These are phyloP conservation scores for Gymnobelideus leadbeateri DNA, from an alignment of 2,113 vertebrate species.

Conservation along the genomic window DNA sequence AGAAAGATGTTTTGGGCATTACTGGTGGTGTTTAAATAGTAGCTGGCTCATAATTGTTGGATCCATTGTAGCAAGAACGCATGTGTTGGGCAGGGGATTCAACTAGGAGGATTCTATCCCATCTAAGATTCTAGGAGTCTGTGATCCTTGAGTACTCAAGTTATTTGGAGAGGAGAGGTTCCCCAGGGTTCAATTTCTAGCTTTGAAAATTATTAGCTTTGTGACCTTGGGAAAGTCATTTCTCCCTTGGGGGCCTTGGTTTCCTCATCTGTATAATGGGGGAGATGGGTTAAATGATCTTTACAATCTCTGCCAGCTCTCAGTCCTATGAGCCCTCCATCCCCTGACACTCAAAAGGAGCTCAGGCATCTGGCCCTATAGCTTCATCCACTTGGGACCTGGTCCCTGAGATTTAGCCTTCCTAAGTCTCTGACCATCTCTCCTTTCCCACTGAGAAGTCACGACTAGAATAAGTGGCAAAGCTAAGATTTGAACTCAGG, in stretches of 20 bases:
- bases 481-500: background rate
- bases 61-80: accelerated
- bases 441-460: background rate
- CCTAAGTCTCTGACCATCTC: background rate
- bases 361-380: background rate
- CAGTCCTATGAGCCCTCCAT: background rate
- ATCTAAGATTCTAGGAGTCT: background rate
- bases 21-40: background rate
- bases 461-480: background rate
- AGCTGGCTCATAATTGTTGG: background rate
- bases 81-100: background rate
- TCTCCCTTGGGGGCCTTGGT: background rate
- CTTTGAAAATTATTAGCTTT: background rate
- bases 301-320: background rate
- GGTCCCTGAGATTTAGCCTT: background rate
- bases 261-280: background rate
- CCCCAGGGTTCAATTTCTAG: background rate
- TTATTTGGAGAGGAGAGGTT: background rate
- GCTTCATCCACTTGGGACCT: background rate
- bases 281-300: background rate
- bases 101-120: background rate
- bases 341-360: background rate
- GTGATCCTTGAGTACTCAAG: background rate
- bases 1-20: background rate
- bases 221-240: background rate